phyloP scores from a whole-genome alignment of 53 echinoderm and acorn worm species.

The Paracentrotus lividus region DNA sequence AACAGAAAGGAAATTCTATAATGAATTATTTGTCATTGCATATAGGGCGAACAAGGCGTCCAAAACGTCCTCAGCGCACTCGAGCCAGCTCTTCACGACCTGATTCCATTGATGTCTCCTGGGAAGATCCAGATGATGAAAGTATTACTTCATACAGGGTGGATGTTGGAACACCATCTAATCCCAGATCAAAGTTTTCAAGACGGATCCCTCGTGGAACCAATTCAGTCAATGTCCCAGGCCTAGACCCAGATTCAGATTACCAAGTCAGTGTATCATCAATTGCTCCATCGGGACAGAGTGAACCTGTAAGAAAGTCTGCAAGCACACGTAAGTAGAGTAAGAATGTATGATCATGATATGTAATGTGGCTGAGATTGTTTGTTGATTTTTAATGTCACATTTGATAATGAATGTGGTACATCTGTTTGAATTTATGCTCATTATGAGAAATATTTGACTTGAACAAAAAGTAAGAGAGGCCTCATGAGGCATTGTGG shows the following conservation, averaged over 20 bases:
- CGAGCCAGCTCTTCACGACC: slow-evolving; percentile 17
- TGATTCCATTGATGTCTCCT: slow-evolving; percentile 41
- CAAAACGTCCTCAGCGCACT: slow-evolving; percentile 20
- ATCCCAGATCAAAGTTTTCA: slow-evolving; percentile 40
- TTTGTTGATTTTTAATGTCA: background rate
- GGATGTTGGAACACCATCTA: slow-evolving; percentile 47
- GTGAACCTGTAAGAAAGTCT: slow-evolving; percentile 11
- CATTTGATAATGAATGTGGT: no score
- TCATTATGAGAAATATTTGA: no score
- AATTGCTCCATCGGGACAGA: slow-evolving; percentile 9
- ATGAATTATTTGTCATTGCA: background rate
- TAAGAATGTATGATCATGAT: background rate
- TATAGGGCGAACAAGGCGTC: slow-evolving; percentile 38
- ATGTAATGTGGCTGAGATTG: background rate
- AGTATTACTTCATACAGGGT: slow-evolving; percentile 33
- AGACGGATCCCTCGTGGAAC: slow-evolving; percentile 17
- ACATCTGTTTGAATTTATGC: no score
- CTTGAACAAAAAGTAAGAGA: no score
- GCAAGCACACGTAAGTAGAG: slow-evolving; percentile 54
- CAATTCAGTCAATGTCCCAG: slow-evolving; percentile 8
- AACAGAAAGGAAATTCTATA: no score
- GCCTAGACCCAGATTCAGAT: slow-evolving; percentile 31
- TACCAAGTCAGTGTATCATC: slow-evolving; percentile 50
- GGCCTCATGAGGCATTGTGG: no score
- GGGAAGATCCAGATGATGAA: slow-evolving; percentile 24